These are phyloP conservation scores for Papilio helenus DNA, from an alignment of 1,140 invertebrate genomes.

Conservation along the genomic window DNA sequence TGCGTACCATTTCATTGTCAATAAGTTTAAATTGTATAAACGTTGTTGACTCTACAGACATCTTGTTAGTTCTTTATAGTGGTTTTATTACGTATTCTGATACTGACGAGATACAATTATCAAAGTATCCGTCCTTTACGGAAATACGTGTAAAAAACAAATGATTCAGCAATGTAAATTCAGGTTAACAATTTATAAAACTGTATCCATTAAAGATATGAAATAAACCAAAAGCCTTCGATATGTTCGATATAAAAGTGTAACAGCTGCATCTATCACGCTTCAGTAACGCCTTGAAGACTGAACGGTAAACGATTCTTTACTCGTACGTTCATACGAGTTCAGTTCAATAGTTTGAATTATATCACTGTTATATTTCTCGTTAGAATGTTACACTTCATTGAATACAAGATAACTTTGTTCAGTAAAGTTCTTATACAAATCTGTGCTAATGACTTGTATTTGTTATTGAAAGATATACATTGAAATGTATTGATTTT, in stretches of 20 bases:
- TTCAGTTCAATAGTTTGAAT: constrained; percentile 30
- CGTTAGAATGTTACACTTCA: background rate
- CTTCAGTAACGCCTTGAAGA: background rate
- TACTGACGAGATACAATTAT: too few relatives aligned
- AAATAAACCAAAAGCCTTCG: background rate
- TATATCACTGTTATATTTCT: background rate
- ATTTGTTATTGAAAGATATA: background rate
- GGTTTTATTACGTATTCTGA: too few relatives aligned
- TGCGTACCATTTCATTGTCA: background rate
- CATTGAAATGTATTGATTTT: background rate
- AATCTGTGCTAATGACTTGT: background rate
- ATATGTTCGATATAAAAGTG: background rate
- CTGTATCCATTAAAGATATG: background rate
- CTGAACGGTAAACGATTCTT: background rate
- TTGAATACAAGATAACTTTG: background rate
- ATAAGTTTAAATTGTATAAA: background rate
- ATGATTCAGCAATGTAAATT: too few relatives aligned
- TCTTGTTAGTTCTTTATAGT: background rate
- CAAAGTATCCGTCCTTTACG: too few relatives aligned
- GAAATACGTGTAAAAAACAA: too few relatives aligned
- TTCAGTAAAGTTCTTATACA: background rate
- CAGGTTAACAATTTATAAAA: too few relatives aligned
- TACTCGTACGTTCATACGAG: background rate
- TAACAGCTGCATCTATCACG: background rate
- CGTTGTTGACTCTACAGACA: background rate